Conservation (phyloP, 2,797 vertebrate species). For the Neosilurus hyrtlii region DNA sequence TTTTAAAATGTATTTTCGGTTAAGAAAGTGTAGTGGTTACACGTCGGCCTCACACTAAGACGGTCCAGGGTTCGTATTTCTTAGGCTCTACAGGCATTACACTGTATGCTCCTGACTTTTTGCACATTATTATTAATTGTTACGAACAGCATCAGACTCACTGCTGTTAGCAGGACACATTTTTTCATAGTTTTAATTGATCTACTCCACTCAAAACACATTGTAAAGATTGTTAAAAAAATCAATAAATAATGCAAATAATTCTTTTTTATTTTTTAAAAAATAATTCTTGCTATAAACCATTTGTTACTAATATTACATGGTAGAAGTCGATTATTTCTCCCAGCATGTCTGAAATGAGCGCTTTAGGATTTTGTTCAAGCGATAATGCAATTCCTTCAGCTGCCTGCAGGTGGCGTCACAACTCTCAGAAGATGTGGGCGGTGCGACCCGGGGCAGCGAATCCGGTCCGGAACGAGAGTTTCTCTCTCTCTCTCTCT, state of each 20-base stretch:
- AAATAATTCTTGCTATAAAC: neutral
- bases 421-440: constrained; percentile 19
- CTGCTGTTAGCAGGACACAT: too few species aligned
- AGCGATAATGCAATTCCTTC: neutral
- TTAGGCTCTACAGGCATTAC: too few species aligned
- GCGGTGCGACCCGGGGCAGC: constrained; percentile 34
- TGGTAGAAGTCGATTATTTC: neutral
- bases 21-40: too few species aligned
- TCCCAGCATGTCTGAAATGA: neutral
- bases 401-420: constrained; percentile 2
- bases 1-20: too few species aligned
- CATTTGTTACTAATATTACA: neutral
- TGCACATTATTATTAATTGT: too few species aligned
- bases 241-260: too few species aligned
- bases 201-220: neutral
- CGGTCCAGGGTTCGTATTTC: too few species aligned
- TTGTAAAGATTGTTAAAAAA: neutral
- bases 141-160: too few species aligned
- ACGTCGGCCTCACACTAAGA: too few species aligned
- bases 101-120: too few species aligned
- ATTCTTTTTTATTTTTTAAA: too few species aligned
- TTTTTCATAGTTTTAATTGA: neutral
- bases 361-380: neutral
- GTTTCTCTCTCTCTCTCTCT: too few species aligned
- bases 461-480: neutral